These are phyloP conservation scores for Escarpia spicata DNA, from an alignment of 2,888 invertebrate species.

Conservation along the genomic window DNA sequence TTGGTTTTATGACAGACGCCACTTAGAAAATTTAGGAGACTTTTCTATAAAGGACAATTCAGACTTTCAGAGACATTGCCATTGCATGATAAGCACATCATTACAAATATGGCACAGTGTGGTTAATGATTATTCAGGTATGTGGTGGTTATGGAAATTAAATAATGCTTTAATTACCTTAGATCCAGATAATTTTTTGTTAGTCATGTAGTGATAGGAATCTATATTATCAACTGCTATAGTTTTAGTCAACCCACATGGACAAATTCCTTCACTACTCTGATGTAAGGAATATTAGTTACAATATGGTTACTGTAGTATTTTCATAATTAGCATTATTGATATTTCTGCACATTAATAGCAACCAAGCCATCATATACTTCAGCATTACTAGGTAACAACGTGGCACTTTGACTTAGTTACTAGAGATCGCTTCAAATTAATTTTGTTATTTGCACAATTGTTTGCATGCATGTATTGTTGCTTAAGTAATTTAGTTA, in stretches of 20 bases:
- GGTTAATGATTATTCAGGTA: background rate
- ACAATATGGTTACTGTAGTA: background rate
- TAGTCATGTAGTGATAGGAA: background rate
- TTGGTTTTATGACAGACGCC: background rate
- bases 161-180: background rate
- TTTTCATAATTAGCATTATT: slow-evolving; percentile 20
- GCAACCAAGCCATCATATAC: slow-evolving; percentile 24
- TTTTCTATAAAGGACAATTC: background rate
- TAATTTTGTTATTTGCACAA: background rate
- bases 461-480: background rate
- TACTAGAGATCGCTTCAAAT: background rate
- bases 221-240: background rate
- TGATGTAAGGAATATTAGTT: background rate
- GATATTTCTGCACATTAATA: slow-evolving; percentile 28
- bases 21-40: background rate
- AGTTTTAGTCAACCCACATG: background rate
- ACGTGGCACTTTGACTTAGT: background rate
- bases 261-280: background rate
- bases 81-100: background rate
- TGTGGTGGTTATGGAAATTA: background rate
- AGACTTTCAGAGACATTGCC: background rate
- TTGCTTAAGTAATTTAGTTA: background rate
- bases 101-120: background rate
- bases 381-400: background rate
- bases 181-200: background rate